Base-by-base conservation (phyloP, 2,888 invertebrate genomes). In the Abrostola triplasia region DNA sequence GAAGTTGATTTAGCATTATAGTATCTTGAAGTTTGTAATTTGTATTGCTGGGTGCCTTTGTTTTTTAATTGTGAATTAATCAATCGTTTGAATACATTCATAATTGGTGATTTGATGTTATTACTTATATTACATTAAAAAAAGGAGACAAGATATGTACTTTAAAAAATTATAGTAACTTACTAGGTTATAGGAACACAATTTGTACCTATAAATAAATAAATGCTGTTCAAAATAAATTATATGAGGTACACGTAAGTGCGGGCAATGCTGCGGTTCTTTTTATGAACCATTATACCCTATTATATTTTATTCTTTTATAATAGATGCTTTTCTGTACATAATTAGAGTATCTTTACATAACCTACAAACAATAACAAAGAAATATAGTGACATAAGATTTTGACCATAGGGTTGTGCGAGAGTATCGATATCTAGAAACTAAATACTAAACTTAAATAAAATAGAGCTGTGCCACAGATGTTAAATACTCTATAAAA, bases 41-140 rank as follows among this genome's bases (percentile, higher is more conserved):
- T 51, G 57, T 48, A 48, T 42, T 64, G 60, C 56, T 68, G 73
- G 35, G 38, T 42, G 5, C 55, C 36, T 50, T 68, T 71, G 41
- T 42, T 51, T 8, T 55, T 12, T 49, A 69, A 52, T 59, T 59
- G 63, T n/a, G 60, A 55, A 58, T 37, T 41, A 1, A 50, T 41
- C 37, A 73, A 12, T 38, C 49, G 55, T 37, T 59, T 70, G 47
- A 70, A 37, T 12, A 36, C 7, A 53, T 66, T 70, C 74, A 74
- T 72, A 53, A 35, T 61, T 24, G 11, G 8, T 10, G 36, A 9
- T 52, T 12, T 44, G 36, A 62, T 13, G 24, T 36, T 36, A 24
- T 9, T 57, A 10, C 36, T 8, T 64, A 37, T 40, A 44, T 6
- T 7, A 8, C 35, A 42, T 70, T 65, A 65, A 42, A 24, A 24